Evolutionary conservation across 2,888 invertebrate species (phyloP), one percentile per base, ranked within the genome.

Genomic region (Parelbella ahira): DNA sequence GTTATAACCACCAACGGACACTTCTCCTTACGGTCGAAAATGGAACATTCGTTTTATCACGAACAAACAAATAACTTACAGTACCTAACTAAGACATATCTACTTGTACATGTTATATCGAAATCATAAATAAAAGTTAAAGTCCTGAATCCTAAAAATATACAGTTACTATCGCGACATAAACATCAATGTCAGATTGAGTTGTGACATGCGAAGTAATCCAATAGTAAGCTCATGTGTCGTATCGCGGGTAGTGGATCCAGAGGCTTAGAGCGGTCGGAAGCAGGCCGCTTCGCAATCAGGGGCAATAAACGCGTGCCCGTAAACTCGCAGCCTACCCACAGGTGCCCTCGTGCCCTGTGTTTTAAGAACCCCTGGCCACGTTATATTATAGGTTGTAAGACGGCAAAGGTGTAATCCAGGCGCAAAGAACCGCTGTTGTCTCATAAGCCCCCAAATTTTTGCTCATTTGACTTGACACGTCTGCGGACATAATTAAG

Each of bases 341-440:
- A 62, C 66, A 68, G 66, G 67, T 68, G 68, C 60, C 51, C 47
- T 41, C 47, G 37, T 51, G 51, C 45, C 51, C 50, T 47, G 44
- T 51, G 34, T 47, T 49, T 48, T n/a, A 51, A 34, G 37, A 28
- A 44, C 27, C 37, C 30, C 37, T 44, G 15, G 8, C 24, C 25
- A 37, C 12, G 11, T 9, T 18, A 30, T 41, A 41, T 41, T 41
- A 41, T 41, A 33, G 41, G 33, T 27, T 41, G 20, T 33, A 32
- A 34, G 15, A 33, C 38, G 15, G 1, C 32, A 7, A 41, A 41
- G 41, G 41, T 41, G 41, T 41, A 41, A 41, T 41, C 41, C 15
- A 20, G 23, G 28, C 9, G 7, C 23, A 30, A 41, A 41, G 9
- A 7, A 32, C 27, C 7, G 5, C 18, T 42, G 5, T 42, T 42